These are phyloP conservation scores for Meandrusa payeni DNA, from an alignment of 2,888 invertebrate species.

Conservation along the genomic window DNA sequence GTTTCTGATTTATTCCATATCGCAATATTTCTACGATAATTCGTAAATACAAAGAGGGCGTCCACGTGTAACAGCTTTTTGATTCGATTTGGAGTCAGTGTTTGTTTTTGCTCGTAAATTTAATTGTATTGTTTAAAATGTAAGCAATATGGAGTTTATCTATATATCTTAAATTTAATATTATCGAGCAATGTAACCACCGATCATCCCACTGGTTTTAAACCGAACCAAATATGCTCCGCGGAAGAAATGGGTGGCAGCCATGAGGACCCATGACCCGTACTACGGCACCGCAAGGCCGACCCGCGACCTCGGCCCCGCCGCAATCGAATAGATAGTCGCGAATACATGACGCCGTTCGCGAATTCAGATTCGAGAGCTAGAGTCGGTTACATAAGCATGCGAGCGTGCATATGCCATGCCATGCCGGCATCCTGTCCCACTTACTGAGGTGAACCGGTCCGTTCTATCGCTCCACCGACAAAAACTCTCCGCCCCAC, in stretches of 20 bases:
- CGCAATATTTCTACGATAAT: too few relatives aligned
- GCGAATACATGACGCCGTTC: slow-evolving; percentile 9
- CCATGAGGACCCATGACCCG: slow-evolving; percentile 7
- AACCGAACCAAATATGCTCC: slow-evolving; percentile 6
- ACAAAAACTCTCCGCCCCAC: slow-evolving; percentile 8
- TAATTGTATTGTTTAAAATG: too few relatives aligned
- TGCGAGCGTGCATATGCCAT: slow-evolving; percentile 33
- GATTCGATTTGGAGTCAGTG: too few relatives aligned
- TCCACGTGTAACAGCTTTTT: too few relatives aligned
- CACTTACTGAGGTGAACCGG: slow-evolving; percentile 66
- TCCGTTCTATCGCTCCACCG: slow-evolving; percentile 26
- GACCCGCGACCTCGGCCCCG: slow-evolving; percentile 1
- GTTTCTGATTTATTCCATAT: too few relatives aligned
- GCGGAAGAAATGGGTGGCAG: slow-evolving; percentile 1
- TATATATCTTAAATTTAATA: too few relatives aligned
- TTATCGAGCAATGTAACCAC: too few relatives aligned
- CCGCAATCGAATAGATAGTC: slow-evolving; percentile 6
- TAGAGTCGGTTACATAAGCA: slow-evolving; percentile 30
- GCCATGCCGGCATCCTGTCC: slow-evolving; percentile 71
- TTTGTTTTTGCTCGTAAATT: too few relatives aligned
- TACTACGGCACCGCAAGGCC: neutral
- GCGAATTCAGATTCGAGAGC: slow-evolving; percentile 10
- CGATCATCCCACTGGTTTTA: too few relatives aligned
- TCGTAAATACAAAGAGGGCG: too few relatives aligned
- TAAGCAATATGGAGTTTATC: too few relatives aligned